A percentile compares a stretch with the other conserved stretches of the same genome.
Evolutionary conservation across 2,113 vertebrate species (phyloP).

Genomic region (Pomatostomus ruficeps): DNA sequence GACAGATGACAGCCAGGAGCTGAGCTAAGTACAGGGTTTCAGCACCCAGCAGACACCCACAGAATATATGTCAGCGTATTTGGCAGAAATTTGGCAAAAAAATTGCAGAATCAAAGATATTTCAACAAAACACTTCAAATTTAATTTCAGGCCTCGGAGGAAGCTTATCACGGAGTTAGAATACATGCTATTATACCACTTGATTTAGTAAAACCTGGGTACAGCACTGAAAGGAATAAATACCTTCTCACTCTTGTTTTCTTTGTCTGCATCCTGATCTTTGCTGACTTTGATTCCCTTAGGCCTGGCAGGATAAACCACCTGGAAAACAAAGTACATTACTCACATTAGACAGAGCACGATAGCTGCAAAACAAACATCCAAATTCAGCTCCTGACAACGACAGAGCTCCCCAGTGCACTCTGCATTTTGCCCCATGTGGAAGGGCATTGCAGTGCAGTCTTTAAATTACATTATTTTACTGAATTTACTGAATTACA

Average conservation of each 20-base stretch:
- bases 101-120: not conserved
- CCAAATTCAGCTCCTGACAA: not conserved
- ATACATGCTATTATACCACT: not conserved
- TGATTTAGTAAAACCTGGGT: not conserved
- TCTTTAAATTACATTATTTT: not conserved
- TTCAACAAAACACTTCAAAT: conserved; percentile 32
- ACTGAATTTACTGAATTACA: not conserved
- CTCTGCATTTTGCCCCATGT: not conserved
- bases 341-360: not conserved
- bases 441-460: not conserved
- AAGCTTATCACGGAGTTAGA: not conserved
- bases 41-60: conserved; percentile 14
- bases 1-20: not conserved
- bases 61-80: not conserved
- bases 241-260: conserved; percentile 66
- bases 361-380: not conserved
- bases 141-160: not conserved
- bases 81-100: conserved; percentile 35
- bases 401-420: not conserved
- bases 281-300: conserved; percentile 47
- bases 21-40: conserved; percentile 18
- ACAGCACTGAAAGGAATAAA: not conserved
- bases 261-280: conserved; percentile 32
- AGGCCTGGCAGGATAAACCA: conserved; percentile 33
- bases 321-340: conserved; percentile 22